These are phyloP conservation scores for Stenoptilia bipunctidactyla DNA, from an alignment of 2,888 invertebrate genomes.

Conservation along the genomic window DNA sequence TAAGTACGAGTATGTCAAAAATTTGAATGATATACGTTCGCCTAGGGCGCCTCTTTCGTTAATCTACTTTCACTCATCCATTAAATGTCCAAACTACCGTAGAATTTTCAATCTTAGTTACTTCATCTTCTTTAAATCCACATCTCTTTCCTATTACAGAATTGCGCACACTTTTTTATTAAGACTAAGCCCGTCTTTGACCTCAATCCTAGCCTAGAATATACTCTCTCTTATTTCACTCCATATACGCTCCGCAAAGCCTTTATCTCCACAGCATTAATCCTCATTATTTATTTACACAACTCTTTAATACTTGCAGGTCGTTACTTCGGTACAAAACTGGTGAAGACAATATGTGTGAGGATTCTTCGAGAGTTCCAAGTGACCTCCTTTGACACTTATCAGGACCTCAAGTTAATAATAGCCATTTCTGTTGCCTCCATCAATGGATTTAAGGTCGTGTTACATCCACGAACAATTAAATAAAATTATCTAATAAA, in stretches of 20 bases:
- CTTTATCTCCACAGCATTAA: no score
- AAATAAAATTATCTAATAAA: constrained; percentile 2
- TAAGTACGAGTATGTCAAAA: no score
- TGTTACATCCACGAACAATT: constrained; percentile 26
- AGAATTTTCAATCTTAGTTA: no score
- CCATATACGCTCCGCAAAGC: no score
- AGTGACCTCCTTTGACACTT: constrained; percentile 27
- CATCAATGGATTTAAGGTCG: constrained; percentile 30
- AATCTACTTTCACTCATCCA: no score
- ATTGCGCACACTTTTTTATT: background rate
- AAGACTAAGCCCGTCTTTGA: no score
- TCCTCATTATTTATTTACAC: background rate
- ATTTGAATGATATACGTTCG: no score
- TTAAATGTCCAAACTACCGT: no score
- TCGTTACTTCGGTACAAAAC: constrained; percentile 37
- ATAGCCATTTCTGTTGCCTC: constrained; percentile 39
- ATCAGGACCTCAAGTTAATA: constrained; percentile 31
- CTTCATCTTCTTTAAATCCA: no score
- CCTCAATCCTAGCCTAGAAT: no score
- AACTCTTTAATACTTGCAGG: constrained; percentile 26
- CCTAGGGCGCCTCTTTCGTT: no score
- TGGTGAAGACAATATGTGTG: constrained; percentile 41
- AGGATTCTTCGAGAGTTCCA: constrained; percentile 33
- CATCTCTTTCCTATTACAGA: background rate
- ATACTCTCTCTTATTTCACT: no score